Conservation (phyloP, 2,113 vertebrate genomes). For the Microtus pennsylvanicus region DNA sequence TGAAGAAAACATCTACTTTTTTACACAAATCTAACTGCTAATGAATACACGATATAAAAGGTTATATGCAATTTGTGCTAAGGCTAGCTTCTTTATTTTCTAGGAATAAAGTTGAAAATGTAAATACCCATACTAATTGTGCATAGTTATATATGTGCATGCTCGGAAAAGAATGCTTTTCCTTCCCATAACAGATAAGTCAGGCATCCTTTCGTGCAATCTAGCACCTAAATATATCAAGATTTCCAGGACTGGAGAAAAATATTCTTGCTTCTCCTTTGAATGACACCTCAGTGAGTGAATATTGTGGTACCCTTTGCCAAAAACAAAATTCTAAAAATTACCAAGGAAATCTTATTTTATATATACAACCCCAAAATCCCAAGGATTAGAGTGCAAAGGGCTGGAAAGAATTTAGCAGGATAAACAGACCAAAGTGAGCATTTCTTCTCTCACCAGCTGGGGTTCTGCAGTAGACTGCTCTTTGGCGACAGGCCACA, state of each 20-base stretch:
- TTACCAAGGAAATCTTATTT: conserved; percentile 49
- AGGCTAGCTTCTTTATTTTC: background rate
- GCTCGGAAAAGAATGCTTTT: background rate
- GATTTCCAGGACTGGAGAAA: conserved; percentile 57
- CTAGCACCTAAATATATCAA: conserved; percentile 46
- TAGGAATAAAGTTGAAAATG: conserved; percentile 35
- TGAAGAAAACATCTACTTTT: conserved; percentile 18
- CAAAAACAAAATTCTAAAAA: conserved; percentile 16
- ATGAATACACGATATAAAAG: background rate
- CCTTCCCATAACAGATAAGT: background rate
- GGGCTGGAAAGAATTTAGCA: conserved; percentile 46
- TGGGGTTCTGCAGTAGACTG: background rate
- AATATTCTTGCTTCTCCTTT: conserved; percentile 38
- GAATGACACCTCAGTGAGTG: conserved; percentile 15
- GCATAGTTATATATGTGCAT: background rate
- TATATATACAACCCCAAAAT: conserved; percentile 30
- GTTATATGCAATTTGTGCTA: background rate
- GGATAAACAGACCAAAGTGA: conserved; percentile 48
- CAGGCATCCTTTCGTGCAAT: conserved; percentile 27
- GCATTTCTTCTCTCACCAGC: background rate
- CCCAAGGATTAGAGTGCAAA: conserved; percentile 44
- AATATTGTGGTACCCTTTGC: conserved; percentile 1
- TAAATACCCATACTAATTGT: background rate
- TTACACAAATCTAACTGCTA: background rate
- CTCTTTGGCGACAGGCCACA: background rate